phyloP scores from a whole-genome alignment of 2,113 vertebrate species.

The Callocephalon fimbriatum region DNA sequence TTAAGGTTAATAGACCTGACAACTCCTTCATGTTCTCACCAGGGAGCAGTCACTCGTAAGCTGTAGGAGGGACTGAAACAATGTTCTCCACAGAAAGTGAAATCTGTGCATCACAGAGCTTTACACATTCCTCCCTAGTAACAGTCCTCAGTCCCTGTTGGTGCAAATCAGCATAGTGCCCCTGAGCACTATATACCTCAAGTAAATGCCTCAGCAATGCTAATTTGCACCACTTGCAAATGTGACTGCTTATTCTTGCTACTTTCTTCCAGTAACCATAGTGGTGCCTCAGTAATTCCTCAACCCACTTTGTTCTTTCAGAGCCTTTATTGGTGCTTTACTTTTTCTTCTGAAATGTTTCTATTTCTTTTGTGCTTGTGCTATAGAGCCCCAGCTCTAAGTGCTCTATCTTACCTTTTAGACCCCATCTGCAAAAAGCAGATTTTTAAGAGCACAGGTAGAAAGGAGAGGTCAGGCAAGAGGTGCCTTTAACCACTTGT shows the following conservation, averaged over 20 bases:
- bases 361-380: background rate
- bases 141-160: background rate
- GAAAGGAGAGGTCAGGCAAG: background rate
- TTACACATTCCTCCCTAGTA: background rate
- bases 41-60: conserved; percentile 46
- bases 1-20: conserved; percentile 75
- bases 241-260: background rate
- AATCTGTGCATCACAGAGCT: background rate
- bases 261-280: background rate
- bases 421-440: background rate
- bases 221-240: background rate
- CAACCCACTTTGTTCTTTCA: background rate
- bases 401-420: background rate
- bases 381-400: background rate
- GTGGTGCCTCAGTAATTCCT: background rate
- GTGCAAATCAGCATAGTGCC: background rate
- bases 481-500: background rate
- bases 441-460: background rate
- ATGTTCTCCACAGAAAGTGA: conserved; percentile 6
- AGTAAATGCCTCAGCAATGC: background rate
- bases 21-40: conserved; percentile 72
- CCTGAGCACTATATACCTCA: background rate
- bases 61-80: background rate
- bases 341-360: background rate
- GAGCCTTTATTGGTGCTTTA: background rate